Evolutionary conservation across 2,113 vertebrate species (phyloP), one percentile per base, ranked within the genome.

Genomic region (Andinoacara biseriatus): DNA sequence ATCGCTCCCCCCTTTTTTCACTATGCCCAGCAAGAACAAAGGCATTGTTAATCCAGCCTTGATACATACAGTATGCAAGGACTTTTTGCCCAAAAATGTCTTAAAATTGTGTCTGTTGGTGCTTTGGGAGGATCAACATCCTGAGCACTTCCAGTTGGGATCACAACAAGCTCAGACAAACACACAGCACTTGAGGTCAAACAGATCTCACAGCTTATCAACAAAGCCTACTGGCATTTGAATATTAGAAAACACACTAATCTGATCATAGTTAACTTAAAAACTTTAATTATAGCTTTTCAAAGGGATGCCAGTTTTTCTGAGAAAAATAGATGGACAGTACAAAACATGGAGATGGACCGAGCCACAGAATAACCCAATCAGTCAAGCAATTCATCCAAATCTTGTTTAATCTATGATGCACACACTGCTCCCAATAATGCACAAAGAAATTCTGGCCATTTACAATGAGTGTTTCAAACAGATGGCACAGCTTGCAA

Each of bases 21-120:
- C 76, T 67, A 58, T 58, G 49, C 92, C 86, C 83, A 86, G 76
- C 76, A 59, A 93, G 90, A 95, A 95, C 93, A 94, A 95, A 95
- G 92, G 87, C 90, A 90, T 88, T 88, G 94, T 90, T 93, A 91
- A 88, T 83, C 82, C 86, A 80, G 91, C 91, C 94, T 93, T 94
- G 94, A 87, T 89, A 88, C 86, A 83, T 88, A 84, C 84, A 94
- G 92, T 94, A 95, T 87, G 89, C 94, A 95, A 95, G 94, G 94
- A 94, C 94, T 92, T 89, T 90, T 75, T 89, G 76, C 69, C 83
- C 63, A 69, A 87, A 89, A 77, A 67, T 61, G 78, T 86, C 74
- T 84, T 79, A 80, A 89, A 91, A 93, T 91, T 92, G 89, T 91
- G 89, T 93, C 91, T 91, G 83, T 93, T 86, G 54, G 86, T 88